Percentiles rank a stretch among this genome's conserved stretches.
Conservation (phyloP, 1,140 invertebrate species). For the Zaprionus kolodkinae region DNA sequence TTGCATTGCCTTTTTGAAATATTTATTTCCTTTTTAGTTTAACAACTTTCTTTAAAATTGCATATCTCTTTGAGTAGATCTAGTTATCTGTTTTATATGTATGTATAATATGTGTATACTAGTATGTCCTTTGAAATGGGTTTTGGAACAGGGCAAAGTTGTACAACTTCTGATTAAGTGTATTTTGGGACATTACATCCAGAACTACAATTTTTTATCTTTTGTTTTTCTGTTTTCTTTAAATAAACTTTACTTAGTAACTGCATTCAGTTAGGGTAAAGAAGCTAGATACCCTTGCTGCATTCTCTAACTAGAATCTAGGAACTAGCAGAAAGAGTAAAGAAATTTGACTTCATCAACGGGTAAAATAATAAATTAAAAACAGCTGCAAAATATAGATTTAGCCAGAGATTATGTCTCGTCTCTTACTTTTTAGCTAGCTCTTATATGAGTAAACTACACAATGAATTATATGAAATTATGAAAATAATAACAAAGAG, state of each 20-base stretch:
- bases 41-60: slow-evolving; percentile 1
- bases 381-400: too few relatives aligned
- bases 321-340: slow-evolving; percentile 4
- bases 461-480: slow-evolving; percentile 10
- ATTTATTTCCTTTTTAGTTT: background rate
- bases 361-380: background rate
- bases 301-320: slow-evolving; percentile 3
- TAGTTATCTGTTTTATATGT: background rate
- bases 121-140: background rate
- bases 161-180: background rate
- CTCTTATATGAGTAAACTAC: background rate
- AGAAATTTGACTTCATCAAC: background rate
- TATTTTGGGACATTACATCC: background rate
- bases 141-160: background rate
- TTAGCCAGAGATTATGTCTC: too few relatives aligned
- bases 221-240: background rate
- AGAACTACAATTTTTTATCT: background rate
- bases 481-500: slow-evolving; percentile 24
- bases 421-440: too few relatives aligned
- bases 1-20: slow-evolving; percentile 33
- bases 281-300: background rate
- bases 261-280: background rate
- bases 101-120: background rate
- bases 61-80: background rate
- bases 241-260: slow-evolving; percentile 5